Evolutionary conservation across 2,888 invertebrate species (phyloP), one percentile per base, ranked within the genome.

Genomic region (Drosophila maculinotata): DNA sequence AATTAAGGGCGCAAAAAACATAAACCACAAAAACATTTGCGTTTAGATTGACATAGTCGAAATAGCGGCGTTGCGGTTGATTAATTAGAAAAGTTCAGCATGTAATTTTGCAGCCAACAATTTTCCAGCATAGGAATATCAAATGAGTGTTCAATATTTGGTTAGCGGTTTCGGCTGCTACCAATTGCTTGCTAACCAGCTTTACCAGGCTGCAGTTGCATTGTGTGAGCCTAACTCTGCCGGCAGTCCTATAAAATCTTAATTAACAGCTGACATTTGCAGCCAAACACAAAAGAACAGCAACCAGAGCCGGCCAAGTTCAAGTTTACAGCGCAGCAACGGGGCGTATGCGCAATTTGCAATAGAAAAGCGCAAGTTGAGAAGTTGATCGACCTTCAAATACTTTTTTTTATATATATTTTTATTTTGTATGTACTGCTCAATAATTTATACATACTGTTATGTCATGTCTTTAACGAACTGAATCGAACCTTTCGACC

Each of bases 311-410:
- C 33, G 17, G 31, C 10, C 70, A 51, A 75, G 70, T 69, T 75
- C 53, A 75, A 69, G 75, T 66, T 67, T 51, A 39, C 23, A 57
- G 20, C 8, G 7, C 17, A 35, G 31, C 71, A 63, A 71, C 41
- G 68, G 60, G 71, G 54, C 87, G 87, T 84, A 81, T 87, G 52
- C 85, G 76, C 62, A 71, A 75, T 70, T 2, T 2, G n/a, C 28
- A 28, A 6, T 8, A 12, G 20, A 12, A 12, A 6, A 23, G 10
- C 10, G 23, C 25, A 2, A 26, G n/a, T 6, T 26, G 2, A 8
- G 17, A 25, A n/a, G n/a, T n/a, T n/a, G n/a, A n/a, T n/a, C 15
- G 23, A 64, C 39, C 44, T 15, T 23, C 12, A 8, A 49, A 63
- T 30, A 17, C 49, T 28, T 41, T 15, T 23, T 4, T 4, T 10